phyloP scores from a whole-genome alignment of 1,140 invertebrate genomes.

The Penaeus indicus region DNA sequence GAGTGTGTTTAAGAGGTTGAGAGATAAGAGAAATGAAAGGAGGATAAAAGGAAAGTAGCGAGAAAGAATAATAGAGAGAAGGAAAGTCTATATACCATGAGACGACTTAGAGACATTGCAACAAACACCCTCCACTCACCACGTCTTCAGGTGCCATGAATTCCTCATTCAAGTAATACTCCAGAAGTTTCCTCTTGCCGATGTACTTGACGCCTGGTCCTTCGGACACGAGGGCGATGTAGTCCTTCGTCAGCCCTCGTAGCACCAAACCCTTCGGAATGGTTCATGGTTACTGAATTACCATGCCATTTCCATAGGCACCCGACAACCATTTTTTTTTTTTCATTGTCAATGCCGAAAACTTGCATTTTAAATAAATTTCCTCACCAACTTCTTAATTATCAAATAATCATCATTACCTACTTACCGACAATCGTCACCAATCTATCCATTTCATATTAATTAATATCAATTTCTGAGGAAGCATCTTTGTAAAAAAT shows the following conservation, averaged over 20 bases:
- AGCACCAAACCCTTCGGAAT: constrained; percentile 39
- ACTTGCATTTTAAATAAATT: too few relatives aligned
- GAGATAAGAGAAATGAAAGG: neutral
- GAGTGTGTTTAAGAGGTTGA: neutral
- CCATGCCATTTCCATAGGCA: too few relatives aligned
- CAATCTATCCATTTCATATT: too few relatives aligned
- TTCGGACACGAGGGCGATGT: constrained; percentile 46
- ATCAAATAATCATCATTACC: too few relatives aligned
- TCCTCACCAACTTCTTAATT: too few relatives aligned
- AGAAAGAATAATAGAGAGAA: neutral
- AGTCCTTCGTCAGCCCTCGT: constrained; percentile 42
- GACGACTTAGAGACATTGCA: neutral
- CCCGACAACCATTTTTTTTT: too few relatives aligned
- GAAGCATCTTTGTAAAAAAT: too few relatives aligned
- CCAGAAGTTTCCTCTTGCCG: constrained; percentile 41
- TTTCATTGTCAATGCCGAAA: too few relatives aligned
- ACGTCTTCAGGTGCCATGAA: constrained; percentile 35
- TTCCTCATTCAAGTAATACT: constrained; percentile 42
- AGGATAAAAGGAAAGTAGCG: neutral
- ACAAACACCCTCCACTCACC: constrained; percentile 3
- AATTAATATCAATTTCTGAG: too few relatives aligned
- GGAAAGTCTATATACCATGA: neutral
- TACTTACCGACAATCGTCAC: too few relatives aligned
- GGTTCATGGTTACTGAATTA: too few relatives aligned
- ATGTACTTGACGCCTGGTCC: constrained; percentile 20